Conservation (phyloP, 37 sponge, comb jelly and placozoan species). For the Spongilla lacustris region DNA sequence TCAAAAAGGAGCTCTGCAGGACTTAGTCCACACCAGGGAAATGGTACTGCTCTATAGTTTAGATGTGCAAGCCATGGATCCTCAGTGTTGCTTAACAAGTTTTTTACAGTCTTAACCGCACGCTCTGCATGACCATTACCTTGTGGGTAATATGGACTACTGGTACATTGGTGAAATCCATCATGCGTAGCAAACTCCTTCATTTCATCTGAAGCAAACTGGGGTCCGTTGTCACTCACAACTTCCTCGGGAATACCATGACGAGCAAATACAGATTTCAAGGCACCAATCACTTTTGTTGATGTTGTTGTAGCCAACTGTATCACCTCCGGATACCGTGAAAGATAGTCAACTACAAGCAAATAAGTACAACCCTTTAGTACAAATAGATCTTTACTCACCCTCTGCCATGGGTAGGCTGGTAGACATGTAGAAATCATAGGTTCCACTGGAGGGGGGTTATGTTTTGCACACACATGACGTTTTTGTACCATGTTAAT, state of each 20-base stretch:
- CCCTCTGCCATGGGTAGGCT: slow-evolving; percentile 33
- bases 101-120: slow-evolving; percentile 25
- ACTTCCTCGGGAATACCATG: slow-evolving; percentile 18
- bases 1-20: slow-evolving; percentile 26
- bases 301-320: slow-evolving; percentile 18
- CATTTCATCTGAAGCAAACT: slow-evolving; percentile 16
- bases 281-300: slow-evolving; percentile 2
- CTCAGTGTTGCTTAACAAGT: not conserved
- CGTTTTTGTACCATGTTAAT: not conserved
- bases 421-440: slow-evolving; percentile 10
- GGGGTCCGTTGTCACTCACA: slow-evolving; percentile 26
- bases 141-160: slow-evolving; percentile 17
- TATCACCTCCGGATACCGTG: not conserved
- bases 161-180: slow-evolving; percentile 2
- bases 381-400: slow-evolving; percentile 4
- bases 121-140: slow-evolving; percentile 29
- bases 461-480: not conserved
- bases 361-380: not conserved
- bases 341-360: not conserved
- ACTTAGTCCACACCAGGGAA: no score
- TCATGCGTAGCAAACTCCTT: slow-evolving; percentile 14
- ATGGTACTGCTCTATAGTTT: no score
- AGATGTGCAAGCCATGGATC: slow-evolving; percentile 19
- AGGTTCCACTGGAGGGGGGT: slow-evolving; percentile 2
- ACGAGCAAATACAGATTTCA: slow-evolving; percentile 15